Conservation (phyloP, 2,888 invertebrate genomes). For the Drosophila buzzatii region DNA sequence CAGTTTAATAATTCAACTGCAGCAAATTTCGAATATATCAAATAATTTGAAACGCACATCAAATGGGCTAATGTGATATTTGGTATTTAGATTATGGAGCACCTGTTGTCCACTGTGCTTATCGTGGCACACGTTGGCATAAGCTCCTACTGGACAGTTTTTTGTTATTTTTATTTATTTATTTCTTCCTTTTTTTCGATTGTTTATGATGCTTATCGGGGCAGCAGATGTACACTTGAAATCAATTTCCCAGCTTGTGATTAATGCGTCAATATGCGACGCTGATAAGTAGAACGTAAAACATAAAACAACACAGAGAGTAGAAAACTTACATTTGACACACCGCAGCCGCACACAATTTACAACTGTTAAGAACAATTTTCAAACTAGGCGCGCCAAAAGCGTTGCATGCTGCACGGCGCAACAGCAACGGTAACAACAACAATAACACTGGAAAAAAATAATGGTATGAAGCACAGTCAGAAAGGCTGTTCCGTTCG, state of each 20-base stretch:
- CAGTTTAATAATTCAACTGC: neutral
- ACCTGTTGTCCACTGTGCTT: conserved; percentile 47
- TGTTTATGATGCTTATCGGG: conserved; percentile 49
- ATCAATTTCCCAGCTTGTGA: conserved; percentile 66
- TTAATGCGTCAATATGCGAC: conserved; percentile 43
- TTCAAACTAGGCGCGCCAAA: conserved; percentile 50
- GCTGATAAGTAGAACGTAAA: conserved; percentile 32
- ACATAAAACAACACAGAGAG: conserved; percentile 5
- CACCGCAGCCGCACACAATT: conserved; percentile 15
- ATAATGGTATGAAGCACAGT: conserved; percentile 13
- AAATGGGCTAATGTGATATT: conserved; percentile 1
- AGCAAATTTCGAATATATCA: neutral
- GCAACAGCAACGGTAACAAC: conserved; percentile 22
- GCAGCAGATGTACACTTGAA: conserved; percentile 59
- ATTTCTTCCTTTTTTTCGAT: conserved; percentile 4
- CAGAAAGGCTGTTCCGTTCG: conserved; percentile 19
- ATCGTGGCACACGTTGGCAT: conserved; percentile 18
- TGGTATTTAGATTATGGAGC: conserved; percentile 16
- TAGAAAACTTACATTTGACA: conserved; percentile 48
- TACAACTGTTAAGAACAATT: conserved; percentile 24
- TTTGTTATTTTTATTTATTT: conserved; percentile 1
- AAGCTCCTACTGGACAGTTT: conserved; percentile 28
- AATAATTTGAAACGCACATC: neutral
- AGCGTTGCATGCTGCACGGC: conserved; percentile 51
- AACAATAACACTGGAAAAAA: conserved; percentile 54